These are phyloP conservation scores for Oegoconia quadripuncta DNA, from an alignment of 2,888 invertebrate species.

Conservation along the genomic window DNA sequence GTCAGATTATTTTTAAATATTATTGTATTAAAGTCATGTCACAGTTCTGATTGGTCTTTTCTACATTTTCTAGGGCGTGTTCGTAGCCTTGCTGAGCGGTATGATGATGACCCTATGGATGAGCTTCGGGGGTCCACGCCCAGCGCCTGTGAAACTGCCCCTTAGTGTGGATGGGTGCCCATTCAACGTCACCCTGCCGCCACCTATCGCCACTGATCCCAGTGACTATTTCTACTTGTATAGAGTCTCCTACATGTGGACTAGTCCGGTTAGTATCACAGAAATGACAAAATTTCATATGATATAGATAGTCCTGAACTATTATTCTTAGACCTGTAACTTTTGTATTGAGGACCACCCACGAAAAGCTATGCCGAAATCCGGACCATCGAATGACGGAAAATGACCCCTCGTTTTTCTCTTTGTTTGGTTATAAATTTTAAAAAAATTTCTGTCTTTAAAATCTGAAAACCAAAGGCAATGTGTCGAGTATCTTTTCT, in stretches of 20 bases:
- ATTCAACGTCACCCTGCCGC: constrained; percentile 39
- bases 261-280: constrained; percentile 71
- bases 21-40: too few species aligned
- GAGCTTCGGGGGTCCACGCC: constrained; percentile 90
- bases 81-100: constrained; percentile 81
- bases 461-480: too few species aligned
- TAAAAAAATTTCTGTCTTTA: too few species aligned
- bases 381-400: not conserved
- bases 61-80: constrained; percentile 80
- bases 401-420: not conserved
- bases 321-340: too few species aligned
- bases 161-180: constrained; percentile 80
- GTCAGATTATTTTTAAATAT: too few species aligned
- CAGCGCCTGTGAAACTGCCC: constrained; percentile 75
- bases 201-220: constrained; percentile 21
- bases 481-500: too few species aligned
- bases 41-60: not conserved
- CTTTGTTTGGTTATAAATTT: not conserved
- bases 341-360: too few species aligned
- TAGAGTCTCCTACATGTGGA: constrained; percentile 86
- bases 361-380: not conserved
- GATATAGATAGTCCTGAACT: not conserved
- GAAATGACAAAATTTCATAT: constrained; percentile 5
- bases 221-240: constrained; percentile 82
- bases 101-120: constrained; percentile 88